A percentile compares a stretch with the other conserved stretches of the same genome.
phyloP scores from a whole-genome alignment of 1,140 invertebrate genomes.

The Lerema accius region DNA sequence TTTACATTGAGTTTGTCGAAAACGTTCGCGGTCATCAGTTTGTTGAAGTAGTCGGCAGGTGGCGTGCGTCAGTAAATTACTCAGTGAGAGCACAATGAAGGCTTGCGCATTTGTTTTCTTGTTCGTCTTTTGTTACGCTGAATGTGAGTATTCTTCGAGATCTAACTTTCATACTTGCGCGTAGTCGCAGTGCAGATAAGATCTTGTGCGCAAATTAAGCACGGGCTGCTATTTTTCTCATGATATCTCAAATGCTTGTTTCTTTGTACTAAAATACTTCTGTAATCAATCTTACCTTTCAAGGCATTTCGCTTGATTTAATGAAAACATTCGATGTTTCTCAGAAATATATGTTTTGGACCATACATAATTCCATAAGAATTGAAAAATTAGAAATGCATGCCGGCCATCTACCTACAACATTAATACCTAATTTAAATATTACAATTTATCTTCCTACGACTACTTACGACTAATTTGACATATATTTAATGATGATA shows the following conservation, averaged over 20 bases:
- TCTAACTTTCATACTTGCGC: constrained; percentile 32
- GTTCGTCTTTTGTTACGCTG: constrained; percentile 52
- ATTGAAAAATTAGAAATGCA: no score
- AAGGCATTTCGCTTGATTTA: background rate
- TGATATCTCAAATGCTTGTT: constrained; percentile 17
- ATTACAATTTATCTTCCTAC: no score
- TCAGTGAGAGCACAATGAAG: constrained; percentile 55
- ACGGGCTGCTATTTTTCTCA: constrained; percentile 26
- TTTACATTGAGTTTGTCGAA: constrained; percentile 25
- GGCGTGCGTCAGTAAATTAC: constrained; percentile 25
- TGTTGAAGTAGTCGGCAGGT: constrained; percentile 15
- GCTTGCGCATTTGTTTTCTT: constrained; percentile 52
- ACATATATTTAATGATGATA: no score
- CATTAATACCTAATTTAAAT: no score
- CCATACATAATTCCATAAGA: no score
- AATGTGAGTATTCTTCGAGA: constrained; percentile 64
- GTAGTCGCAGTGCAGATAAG: constrained; percentile 25
- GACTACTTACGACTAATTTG: no score
- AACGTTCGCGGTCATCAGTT: constrained; percentile 25
- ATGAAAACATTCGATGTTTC: no score
- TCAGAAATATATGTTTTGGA: no score
- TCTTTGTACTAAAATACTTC: constrained; percentile 17
- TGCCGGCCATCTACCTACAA: no score
- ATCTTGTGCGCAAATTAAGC: constrained; percentile 30
- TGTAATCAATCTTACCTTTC: constrained; percentile 8